phyloP scores from a whole-genome alignment of 2,888 invertebrate genomes.

The Bibio marci region DNA sequence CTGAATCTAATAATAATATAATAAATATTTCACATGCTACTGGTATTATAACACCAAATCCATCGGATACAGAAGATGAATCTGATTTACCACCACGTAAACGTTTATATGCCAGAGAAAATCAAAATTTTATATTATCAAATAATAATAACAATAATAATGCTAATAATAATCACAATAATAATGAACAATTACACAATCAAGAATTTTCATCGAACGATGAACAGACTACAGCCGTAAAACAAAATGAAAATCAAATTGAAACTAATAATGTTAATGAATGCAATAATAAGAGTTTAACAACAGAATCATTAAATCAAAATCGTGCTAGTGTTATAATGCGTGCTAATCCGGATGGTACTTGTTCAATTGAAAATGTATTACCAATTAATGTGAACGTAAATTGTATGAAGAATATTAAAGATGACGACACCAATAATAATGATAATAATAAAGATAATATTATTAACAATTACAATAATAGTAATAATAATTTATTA shows the following conservation, averaged over 20 bases:
- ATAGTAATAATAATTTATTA: constrained; percentile 4
- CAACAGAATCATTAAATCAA: constrained; percentile 21
- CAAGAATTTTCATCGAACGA: constrained; percentile 22
- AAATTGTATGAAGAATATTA: neutral
- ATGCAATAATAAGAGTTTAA: constrained; percentile 5
- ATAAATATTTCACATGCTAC: too few species aligned
- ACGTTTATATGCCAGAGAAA: constrained; percentile 30
- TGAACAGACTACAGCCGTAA: constrained; percentile 28
- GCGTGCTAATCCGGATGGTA: constrained; percentile 67
- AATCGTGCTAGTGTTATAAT: constrained; percentile 62
- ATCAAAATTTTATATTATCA: constrained; percentile 3
- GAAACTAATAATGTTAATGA: neutral
- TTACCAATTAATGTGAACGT: constrained; percentile 9
- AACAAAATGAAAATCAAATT: neutral
- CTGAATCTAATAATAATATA: too few species aligned
- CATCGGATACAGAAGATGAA: constrained; percentile 70
- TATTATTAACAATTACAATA: constrained; percentile 1
- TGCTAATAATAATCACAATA: too few species aligned
- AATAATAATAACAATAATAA: too few species aligned
- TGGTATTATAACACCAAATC: constrained; percentile 66
- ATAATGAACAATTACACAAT: constrained; percentile 2
- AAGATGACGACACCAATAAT: neutral
- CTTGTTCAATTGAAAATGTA: constrained; percentile 31
- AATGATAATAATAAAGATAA: constrained; percentile 1
- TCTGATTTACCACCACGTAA: constrained; percentile 36